Evolutionary conservation across 2,797 vertebrate species (phyloP).

Genomic region (Phalloptychus januarius): DNA sequence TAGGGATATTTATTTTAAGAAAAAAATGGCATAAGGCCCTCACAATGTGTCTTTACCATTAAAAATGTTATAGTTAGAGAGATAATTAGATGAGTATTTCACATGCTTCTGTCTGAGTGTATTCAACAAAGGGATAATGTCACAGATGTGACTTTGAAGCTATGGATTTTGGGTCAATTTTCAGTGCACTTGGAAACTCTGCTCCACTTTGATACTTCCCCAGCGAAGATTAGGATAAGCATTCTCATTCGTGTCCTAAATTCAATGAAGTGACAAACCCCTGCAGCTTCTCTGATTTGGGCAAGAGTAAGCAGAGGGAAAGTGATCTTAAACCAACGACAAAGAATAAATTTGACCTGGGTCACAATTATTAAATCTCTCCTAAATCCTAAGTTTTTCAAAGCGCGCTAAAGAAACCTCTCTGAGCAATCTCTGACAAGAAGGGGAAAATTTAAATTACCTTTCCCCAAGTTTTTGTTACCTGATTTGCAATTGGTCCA

Average conservation of each 20-base stretch:
- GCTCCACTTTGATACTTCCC: conserved; percentile 68
- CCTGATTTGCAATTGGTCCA: conserved; percentile 27
- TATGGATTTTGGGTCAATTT: conserved; percentile 73
- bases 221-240: conserved; percentile 71
- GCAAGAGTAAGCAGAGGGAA: conserved; percentile 34
- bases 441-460: conserved; percentile 43
- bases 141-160: conserved; percentile 66
- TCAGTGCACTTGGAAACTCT: conserved; percentile 57
- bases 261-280: conserved; percentile 66
- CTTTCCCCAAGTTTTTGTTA: conserved; percentile 29
- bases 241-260: conserved; percentile 68
- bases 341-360: conserved; percentile 47
- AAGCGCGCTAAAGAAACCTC: conserved; percentile 23
- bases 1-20: conserved; percentile 27
- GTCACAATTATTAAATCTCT: conserved; percentile 53
- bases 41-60: conserved; percentile 41
- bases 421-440: conserved; percentile 30
- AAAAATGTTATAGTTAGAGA: conserved; percentile 23
- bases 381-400: conserved; percentile 43
- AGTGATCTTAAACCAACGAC: conserved; percentile 46
- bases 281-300: conserved; percentile 37
- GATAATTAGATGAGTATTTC: conserved; percentile 5
- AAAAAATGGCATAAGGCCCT: conserved; percentile 12
- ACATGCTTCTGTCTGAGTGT: conserved; percentile 38
- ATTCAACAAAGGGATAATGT: conserved; percentile 62